Evolutionary conservation across 2,888 invertebrate genomes (phyloP).

Genomic region (Cheilosia urbana): DNA sequence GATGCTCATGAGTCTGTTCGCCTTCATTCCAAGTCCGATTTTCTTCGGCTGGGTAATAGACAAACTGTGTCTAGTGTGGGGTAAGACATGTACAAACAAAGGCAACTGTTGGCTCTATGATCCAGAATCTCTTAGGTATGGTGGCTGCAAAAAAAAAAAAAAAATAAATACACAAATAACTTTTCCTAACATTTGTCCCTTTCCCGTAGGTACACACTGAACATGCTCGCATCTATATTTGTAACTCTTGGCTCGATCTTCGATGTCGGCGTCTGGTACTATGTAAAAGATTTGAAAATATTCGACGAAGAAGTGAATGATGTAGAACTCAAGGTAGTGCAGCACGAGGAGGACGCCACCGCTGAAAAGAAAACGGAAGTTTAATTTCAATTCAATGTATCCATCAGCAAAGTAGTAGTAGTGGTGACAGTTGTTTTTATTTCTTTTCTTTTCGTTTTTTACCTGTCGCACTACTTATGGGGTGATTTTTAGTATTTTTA

Average conservation of each 20-base stretch:
- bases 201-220: slow-evolving; percentile 85
- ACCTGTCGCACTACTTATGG: neutral
- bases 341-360: slow-evolving; percentile 81
- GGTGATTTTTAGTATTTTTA: slow-evolving; percentile 42
- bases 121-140: slow-evolving; percentile 85
- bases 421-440: slow-evolving; percentile 22
- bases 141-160: neutral
- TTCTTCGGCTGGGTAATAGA: slow-evolving; percentile 89
- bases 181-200: neutral
- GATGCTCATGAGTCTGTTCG: slow-evolving; percentile 88
- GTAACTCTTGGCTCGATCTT: slow-evolving; percentile 87
- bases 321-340: slow-evolving; percentile 81
- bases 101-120: slow-evolving; percentile 91
- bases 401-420: slow-evolving; percentile 24
- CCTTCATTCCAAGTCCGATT: slow-evolving; percentile 91
- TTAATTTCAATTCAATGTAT: slow-evolving; percentile 76
- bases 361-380: slow-evolving; percentile 82
- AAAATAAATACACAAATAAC: too few species aligned
- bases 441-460: neutral
- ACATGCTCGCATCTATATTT: slow-evolving; percentile 88
- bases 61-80: slow-evolving; percentile 89
- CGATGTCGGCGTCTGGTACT: slow-evolving; percentile 88
- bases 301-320: slow-evolving; percentile 87
- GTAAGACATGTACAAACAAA: slow-evolving; percentile 88
- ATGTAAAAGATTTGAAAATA: slow-evolving; percentile 88